Evolutionary conservation across 2,113 vertebrate species (phyloP), one percentile per base, ranked within the genome.

Genomic region (Cynopterus brachyotis): DNA sequence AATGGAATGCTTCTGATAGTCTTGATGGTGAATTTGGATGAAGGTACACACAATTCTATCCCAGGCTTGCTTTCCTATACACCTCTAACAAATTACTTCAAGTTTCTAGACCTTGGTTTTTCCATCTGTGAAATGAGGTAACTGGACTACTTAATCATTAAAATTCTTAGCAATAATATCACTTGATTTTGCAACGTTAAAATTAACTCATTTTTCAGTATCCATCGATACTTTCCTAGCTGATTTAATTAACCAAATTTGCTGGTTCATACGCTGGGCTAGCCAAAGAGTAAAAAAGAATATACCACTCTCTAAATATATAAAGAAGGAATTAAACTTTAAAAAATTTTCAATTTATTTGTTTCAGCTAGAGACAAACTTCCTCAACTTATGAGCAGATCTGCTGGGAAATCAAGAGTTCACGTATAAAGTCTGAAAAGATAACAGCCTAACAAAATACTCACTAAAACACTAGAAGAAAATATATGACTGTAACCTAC

Each of bases 181-280:
- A 76, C 57, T 85, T 95, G 42, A 88, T 70, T 84, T 32, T 64
- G 40, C 30, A 78, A 92, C 72, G 32, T 93, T 87, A 92, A 89
- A 96, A 96, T 22, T 67, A 93, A 92, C n/a, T 95, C 40, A 40
- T 81, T 45, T 32, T 90, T 95, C 78, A 94, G 62, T 59, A 76
- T 81, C n/a, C 40, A 96, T 47, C 16, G 32, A 26, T 79, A 73
- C 16, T 78, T 72, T 86, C 75, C 81, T 89, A n/a, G 22, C 37
- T 85, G 20, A 91, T 84, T 30, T 32, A 95, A 28, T 55, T 95
- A 82, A 50, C 6, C 3, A 67, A 42, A 91, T 26, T 84, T 92
- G 45, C n/a, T 88, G 53, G 24, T 72, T 86, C 6, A 70, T 53
- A 87, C 7, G 83, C 30, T 30, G 15, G 45, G 45, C 30, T 59